Conservation (phyloP, 1,140 invertebrate species). For the Homarus americanus region DNA sequence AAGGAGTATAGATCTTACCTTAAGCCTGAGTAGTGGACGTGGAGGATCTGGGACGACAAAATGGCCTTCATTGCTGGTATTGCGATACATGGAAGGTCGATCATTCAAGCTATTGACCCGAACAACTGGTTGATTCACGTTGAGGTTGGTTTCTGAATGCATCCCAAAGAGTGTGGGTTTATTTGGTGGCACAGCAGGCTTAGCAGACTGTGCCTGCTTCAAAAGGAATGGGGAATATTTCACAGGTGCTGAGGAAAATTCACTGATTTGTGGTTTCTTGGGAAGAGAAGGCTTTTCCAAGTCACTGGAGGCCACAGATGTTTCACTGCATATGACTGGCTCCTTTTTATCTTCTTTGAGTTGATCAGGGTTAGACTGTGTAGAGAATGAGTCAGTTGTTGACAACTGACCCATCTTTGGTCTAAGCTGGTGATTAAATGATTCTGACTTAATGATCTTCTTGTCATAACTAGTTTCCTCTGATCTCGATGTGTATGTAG, state of each 20-base stretch:
- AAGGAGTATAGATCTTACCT: conserved; percentile 13
- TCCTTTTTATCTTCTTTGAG: background rate
- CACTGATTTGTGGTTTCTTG: background rate
- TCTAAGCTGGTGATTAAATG: conserved; percentile 40
- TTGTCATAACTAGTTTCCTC: conserved; percentile 71
- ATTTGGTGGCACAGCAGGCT: conserved; percentile 18
- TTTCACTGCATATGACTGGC: background rate
- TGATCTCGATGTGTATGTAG: conserved; percentile 71
- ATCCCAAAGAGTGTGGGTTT: conserved; percentile 14
- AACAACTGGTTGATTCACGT: background rate
- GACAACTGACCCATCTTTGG: background rate
- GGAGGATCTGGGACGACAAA: conserved; percentile 21
- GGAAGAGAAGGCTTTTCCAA: conserved; percentile 15
- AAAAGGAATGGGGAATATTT: background rate
- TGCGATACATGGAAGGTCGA: background rate
- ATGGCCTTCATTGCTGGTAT: background rate
- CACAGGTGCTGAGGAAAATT: conserved; percentile 22
- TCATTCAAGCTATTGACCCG: conserved; percentile 34
- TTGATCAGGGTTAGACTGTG: background rate
- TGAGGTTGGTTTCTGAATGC: conserved; percentile 3
- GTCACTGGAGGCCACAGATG: background rate
- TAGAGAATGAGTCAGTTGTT: background rate
- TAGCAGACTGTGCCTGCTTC: background rate
- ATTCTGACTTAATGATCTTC: conserved; percentile 62
- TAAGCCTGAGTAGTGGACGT: conserved; percentile 16